Base-by-base conservation (phyloP, 1,140 invertebrate genomes). In the Micrasema minimum region DNA sequence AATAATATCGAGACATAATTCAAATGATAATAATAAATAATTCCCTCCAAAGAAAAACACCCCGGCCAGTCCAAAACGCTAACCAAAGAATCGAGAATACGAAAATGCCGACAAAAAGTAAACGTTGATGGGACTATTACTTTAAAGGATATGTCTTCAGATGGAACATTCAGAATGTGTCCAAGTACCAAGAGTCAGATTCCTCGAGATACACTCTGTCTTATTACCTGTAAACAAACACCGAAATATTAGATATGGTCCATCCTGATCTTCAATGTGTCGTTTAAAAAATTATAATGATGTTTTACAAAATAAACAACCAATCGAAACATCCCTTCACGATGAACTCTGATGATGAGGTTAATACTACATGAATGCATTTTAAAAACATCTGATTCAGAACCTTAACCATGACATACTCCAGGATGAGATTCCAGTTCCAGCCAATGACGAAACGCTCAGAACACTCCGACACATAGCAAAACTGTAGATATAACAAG, bases 391-490 rank as follows among this genome's bases (percentile, higher is more conserved):
- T n/a, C n/a, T n/a, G n/a, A n/a, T 14, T 51, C 18, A 18, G 35
- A 14, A 48, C 43, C 80, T 83, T 81, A 95, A 93, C 94, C 69
- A 97, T 95, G 1, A 94, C 89, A 83, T 96, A 96, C 83, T 96
- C 95, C 75, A 96, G 79, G 69, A 96, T 92, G 6, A 96, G 84
- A 86, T 95, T 96, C 95, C 95, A 96, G n/a, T 95, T 96, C 26
- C 26, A 31, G 23, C 95, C 94, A 79, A 89, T 93, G 69, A 87
- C 88, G n/a, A 83, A 87, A 96, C 72, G 87, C 94, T 46, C 86
- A 90, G 80, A 90, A 89, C 82, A 96, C 94, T 6, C 94, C 94
- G 26, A 96, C 90, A 26, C 91, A 93, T n/a, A 1, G 95, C 92
- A 80, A 96, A 96, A 78, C 91, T 94, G 79, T 96, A 96, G 53